phyloP scores from a whole-genome alignment of 2,797 vertebrate genomes.

The Epinephelus malabaricus region DNA sequence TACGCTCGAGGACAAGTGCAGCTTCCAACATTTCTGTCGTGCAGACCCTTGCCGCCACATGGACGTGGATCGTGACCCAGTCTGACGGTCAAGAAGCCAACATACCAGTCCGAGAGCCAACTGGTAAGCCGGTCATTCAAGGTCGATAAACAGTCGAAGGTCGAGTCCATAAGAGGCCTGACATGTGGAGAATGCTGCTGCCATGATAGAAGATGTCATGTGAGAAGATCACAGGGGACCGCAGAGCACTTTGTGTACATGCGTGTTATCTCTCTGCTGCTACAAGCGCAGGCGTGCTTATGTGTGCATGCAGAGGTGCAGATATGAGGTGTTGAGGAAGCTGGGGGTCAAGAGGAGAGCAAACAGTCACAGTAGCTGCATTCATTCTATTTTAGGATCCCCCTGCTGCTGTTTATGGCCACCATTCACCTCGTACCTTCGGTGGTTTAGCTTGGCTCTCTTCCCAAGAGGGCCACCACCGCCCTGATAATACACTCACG shows the following conservation, averaged over 20 bases:
- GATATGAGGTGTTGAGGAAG: slow-evolving; percentile 37
- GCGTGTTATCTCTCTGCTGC: slow-evolving; percentile 15
- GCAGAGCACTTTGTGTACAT: slow-evolving; percentile 2
- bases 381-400: slow-evolving; percentile 29
- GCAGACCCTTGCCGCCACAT: not conserved
- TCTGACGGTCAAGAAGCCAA: not conserved
- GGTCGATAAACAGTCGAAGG: slow-evolving; percentile 60
- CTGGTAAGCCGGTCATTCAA: slow-evolving; percentile 38
- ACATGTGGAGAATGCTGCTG: slow-evolving; percentile 55
- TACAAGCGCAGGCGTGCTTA: not conserved
- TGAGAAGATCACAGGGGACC: slow-evolving; percentile 41
- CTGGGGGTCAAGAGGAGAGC: slow-evolving; percentile 8
- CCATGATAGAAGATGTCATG: slow-evolving; percentile 63
- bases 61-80: not conserved
- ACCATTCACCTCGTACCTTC: not conserved
- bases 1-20: not conserved
- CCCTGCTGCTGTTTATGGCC: not conserved
- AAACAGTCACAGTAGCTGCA: slow-evolving; percentile 6
- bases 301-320: slow-evolving; percentile 17
- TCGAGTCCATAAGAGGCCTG: slow-evolving; percentile 55
- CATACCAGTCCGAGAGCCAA: not conserved
- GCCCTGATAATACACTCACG: not conserved
- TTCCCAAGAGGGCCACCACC: not conserved
- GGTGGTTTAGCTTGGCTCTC: slow-evolving; percentile 6
- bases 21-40: not conserved